Conservation (phyloP, 2,113 vertebrate species). For the Aldabrachelys gigantea region DNA sequence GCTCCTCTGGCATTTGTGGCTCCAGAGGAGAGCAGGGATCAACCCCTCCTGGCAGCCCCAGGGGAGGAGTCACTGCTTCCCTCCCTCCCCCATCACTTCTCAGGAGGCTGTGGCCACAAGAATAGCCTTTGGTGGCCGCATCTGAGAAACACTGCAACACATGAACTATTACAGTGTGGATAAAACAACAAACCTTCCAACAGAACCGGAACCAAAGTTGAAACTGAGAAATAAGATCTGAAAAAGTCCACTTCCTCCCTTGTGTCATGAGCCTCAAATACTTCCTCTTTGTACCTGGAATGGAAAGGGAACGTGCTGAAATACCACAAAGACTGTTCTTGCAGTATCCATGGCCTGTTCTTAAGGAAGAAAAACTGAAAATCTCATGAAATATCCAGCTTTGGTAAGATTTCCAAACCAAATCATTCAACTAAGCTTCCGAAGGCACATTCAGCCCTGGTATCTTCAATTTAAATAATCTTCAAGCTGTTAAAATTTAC, state of each 20-base stretch:
- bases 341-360: fast-evolving
- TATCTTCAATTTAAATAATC: neutral
- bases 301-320: fast-evolving
- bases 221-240: fast-evolving
- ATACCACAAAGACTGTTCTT: neutral
- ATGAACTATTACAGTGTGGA: fast-evolving
- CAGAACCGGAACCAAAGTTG: fast-evolving
- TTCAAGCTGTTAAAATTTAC: constrained; percentile 72
- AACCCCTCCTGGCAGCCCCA: too few relatives aligned
- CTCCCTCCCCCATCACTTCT: too few relatives aligned
- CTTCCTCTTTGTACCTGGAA: fast-evolving
- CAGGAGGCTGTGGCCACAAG: too few relatives aligned
- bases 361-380: fast-evolving
- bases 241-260: neutral
- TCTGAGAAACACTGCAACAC: too few relatives aligned
- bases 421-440: neutral
- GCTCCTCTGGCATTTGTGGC: too few relatives aligned
- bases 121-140: too few relatives aligned
- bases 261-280: fast-evolving
- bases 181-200: neutral
- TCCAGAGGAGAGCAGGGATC: too few relatives aligned
- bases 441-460: neutral
- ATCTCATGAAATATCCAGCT: neutral
- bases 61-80: too few relatives aligned
- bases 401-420: neutral